A percentile compares a stretch with the other conserved stretches of the same genome.
These are phyloP conservation scores for Orchestia grillus DNA, from an alignment of 1,140 invertebrate species.

Conservation along the genomic window DNA sequence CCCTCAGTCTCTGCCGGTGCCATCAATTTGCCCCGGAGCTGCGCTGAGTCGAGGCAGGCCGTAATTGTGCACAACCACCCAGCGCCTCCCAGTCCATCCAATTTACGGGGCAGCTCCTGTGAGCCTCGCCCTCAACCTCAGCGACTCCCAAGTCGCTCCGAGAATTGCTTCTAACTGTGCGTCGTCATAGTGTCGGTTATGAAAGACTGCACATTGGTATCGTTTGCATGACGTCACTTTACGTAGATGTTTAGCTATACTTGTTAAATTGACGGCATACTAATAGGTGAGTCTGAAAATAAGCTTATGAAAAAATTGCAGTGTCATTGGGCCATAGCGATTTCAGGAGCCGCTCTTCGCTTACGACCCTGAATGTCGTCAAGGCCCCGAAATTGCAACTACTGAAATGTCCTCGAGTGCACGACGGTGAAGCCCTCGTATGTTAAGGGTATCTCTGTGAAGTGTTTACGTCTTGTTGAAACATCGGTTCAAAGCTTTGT, in stretches of 20 bases:
- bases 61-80: not conserved
- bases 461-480: not conserved
- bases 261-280: not conserved
- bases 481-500: not conserved
- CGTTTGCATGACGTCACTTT: not conserved
- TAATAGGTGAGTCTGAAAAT: not conserved
- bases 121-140: not conserved
- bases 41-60: not conserved
- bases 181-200: not conserved
- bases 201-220: not conserved
- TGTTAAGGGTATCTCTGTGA: not conserved
- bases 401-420: not conserved
- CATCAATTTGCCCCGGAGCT: no score
- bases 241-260: not conserved
- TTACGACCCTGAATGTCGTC: not conserved
- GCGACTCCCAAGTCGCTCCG: not conserved
- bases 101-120: not conserved
- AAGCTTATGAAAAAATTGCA: not conserved
- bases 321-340: not conserved
- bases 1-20: not conserved
- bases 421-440: not conserved
- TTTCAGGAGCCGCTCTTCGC: not conserved
- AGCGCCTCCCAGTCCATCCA: not conserved
- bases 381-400: not conserved
- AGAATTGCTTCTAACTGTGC: not conserved